Base-by-base conservation (phyloP, 2,888 invertebrate species). In the Drosophila neotestacea region DNA sequence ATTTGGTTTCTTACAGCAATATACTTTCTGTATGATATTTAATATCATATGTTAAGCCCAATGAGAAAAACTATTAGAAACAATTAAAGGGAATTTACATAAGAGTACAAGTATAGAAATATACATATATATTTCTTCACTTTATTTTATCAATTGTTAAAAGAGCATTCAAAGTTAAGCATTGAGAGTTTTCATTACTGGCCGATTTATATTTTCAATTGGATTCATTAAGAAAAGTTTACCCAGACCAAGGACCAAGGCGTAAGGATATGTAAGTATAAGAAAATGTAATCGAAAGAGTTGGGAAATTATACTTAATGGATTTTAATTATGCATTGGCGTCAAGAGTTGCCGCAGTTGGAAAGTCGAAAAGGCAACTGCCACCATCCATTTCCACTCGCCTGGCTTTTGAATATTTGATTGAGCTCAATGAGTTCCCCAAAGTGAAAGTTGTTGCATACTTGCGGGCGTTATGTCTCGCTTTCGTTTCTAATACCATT, bases 301-400 rank as follows among this genome's bases (percentile, higher is more conserved):
- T 81, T 81, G 75, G 59, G 55, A 73, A 85, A 88, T 79, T 81
- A 76, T 77, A 79, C 85, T 89, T 86, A 89, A 86, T 89, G 89
- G 88, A 80, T 86, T 86, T 86, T 86, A 86, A 86, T 86, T 86
- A 86, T 86, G 89, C 89, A 86, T 87, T 70, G 76, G 30, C 42
- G 13, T 50, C 22, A 22, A 22, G 62, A 64, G 72, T 46, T 44
- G 70, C 68, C 50, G 54, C 67, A 75, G 83, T 46, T 72, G 52
- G 42, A 52, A 85, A 79, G 79, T 68, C 71, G 65, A 60, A 69
- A 87, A 42, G 60, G 44, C 44, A 67, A 54, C 69, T 77, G 39
- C 13, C 41, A 3, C 46, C 10, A 13, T 4, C 9, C 16, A 58
- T 70, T 65, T 39, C 6, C 13, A 52, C 6, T 52, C 39, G 36